These are phyloP conservation scores for Atherinomorus stipes DNA, from an alignment of 2,113 vertebrate genomes.

Conservation along the genomic window DNA sequence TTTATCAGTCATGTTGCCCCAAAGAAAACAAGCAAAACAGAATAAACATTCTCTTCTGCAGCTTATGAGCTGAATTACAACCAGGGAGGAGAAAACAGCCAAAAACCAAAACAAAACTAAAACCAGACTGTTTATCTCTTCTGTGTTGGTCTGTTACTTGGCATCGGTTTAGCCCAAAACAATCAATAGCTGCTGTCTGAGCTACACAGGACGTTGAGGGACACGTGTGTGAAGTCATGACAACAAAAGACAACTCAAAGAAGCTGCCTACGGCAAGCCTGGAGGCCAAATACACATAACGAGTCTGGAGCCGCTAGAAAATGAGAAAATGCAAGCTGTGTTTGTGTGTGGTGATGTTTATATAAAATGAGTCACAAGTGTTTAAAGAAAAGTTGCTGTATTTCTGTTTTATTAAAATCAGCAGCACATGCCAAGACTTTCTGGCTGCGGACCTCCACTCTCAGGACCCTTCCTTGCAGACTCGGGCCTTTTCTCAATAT, in stretches of 20 bases:
- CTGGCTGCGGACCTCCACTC: too few species aligned
- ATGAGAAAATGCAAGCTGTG: background rate
- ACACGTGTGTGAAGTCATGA: slow-evolving; percentile 7
- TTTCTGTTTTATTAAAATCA: background rate
- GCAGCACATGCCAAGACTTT: too few species aligned
- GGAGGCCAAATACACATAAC: slow-evolving; percentile 22
- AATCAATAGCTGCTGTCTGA: slow-evolving; percentile 38
- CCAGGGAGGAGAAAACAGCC: background rate
- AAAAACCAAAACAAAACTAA: too few species aligned
- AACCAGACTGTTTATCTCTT: slow-evolving; percentile 4
- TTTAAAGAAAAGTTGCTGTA: background rate
- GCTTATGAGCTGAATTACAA: slow-evolving; percentile 21
- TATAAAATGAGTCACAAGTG: background rate
- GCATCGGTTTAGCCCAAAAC: slow-evolving; percentile 26
- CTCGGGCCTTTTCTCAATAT: too few species aligned
- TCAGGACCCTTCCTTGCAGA: too few species aligned
- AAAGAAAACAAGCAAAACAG: background rate
- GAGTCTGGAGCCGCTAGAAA: background rate
- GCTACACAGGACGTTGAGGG: background rate
- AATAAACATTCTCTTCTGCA: slow-evolving; percentile 15
- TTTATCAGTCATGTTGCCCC: slow-evolving; percentile 5
- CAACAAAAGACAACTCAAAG: slow-evolving; percentile 30
- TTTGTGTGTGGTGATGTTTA: slow-evolving; percentile 5
- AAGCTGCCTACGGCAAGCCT: slow-evolving; percentile 43
- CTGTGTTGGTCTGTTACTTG: slow-evolving; percentile 12